Conservation (phyloP, 2,888 invertebrate genomes). For the Chydorus sphaericus region DNA sequence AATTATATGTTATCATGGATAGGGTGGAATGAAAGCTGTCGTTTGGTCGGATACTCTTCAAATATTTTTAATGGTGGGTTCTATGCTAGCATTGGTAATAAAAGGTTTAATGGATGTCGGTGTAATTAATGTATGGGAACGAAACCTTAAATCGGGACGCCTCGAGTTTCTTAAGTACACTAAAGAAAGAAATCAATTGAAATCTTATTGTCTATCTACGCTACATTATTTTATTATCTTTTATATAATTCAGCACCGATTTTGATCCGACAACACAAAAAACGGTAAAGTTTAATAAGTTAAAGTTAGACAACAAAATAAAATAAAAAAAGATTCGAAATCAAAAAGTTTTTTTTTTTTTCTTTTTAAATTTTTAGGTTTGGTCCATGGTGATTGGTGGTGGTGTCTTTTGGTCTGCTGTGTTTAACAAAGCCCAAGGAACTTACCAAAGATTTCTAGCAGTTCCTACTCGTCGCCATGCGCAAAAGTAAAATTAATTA, state of each 20-base stretch:
- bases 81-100: not conserved
- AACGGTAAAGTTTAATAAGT: too few relatives aligned
- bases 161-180: not conserved
- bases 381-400: constrained; percentile 79
- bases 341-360: too few relatives aligned
- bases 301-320: too few relatives aligned
- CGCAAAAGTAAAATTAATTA: too few relatives aligned
- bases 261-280: too few relatives aligned
- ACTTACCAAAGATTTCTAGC: constrained; percentile 85
- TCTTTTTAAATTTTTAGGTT: too few relatives aligned
- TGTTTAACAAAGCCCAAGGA: constrained; percentile 86
- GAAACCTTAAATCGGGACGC: not conserved
- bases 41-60: not conserved
- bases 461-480: constrained; percentile 61
- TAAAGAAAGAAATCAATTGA: too few relatives aligned
- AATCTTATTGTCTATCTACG: too few relatives aligned
- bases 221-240: too few relatives aligned
- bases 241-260: too few relatives aligned
- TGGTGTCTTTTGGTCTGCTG: constrained; percentile 72
- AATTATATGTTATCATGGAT: too few relatives aligned
- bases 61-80: not conserved
- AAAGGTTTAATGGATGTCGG: not conserved
- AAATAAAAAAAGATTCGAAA: too few relatives aligned
- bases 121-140: not conserved
- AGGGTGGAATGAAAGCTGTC: not conserved